phyloP scores from a whole-genome alignment of 1,140 invertebrate genomes.

The Nomia melanderi region DNA sequence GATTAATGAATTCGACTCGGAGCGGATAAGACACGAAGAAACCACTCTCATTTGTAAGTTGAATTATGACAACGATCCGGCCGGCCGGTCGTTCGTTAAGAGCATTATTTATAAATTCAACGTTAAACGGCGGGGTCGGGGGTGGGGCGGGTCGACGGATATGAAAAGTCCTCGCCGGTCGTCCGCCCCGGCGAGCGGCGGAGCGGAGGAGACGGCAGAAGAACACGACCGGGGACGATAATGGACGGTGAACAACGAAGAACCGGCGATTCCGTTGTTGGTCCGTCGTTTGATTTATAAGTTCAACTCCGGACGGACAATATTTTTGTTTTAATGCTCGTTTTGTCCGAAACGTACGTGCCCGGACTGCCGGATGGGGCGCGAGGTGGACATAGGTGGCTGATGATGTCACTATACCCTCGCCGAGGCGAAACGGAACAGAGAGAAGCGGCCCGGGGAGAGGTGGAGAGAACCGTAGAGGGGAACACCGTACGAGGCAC shows the following conservation, averaged over 20 bases:
- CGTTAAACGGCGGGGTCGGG: conserved; percentile 9
- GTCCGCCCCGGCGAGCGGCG: not conserved
- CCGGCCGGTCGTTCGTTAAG: conserved; percentile 34
- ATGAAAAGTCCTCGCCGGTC: conserved; percentile 17
- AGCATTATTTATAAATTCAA: conserved; percentile 54
- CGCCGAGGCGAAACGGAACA: conserved; percentile 14
- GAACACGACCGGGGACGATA: conserved; percentile 54
- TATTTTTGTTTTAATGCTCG: conserved; percentile 72
- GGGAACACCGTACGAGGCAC: conserved; percentile 64
- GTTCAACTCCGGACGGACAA: conserved; percentile 71
- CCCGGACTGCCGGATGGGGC: conserved; percentile 69
- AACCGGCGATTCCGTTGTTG: conserved; percentile 55
- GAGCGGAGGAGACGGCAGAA: conserved; percentile 16
- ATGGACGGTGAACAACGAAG: conserved; percentile 55
- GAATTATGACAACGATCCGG: conserved; percentile 48
- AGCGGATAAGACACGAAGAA: conserved; percentile 48
- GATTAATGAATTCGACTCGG: conserved; percentile 49
- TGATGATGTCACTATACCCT: conserved; percentile 76
- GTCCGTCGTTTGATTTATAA: conserved; percentile 71
- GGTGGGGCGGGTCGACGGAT: not conserved
- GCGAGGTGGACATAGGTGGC: conserved; percentile 73
- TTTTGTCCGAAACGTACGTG: conserved; percentile 74
- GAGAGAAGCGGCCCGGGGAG: conserved; percentile 36
- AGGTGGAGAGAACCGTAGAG: not conserved
- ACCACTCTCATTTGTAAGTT: conserved; percentile 45